Evolutionary conservation across 1,140 invertebrate species (phyloP).

Genomic region (Antheraea mylitta): DNA sequence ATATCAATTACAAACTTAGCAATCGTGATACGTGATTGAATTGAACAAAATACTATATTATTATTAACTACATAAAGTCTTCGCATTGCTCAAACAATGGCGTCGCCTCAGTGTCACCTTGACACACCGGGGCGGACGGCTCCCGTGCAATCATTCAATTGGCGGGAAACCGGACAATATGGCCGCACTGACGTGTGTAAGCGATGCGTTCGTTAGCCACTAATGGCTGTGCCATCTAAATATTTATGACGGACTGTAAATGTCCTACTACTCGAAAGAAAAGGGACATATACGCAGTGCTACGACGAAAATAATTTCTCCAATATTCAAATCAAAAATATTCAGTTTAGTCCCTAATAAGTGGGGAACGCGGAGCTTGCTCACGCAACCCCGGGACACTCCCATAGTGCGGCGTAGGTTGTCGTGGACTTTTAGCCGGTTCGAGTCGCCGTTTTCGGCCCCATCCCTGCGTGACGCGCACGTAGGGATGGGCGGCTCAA

Average conservation of each 20-base stretch:
- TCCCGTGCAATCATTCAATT: constrained; percentile 69
- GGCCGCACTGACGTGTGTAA: constrained; percentile 30
- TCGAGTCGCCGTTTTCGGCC: no score
- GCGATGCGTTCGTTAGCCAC: not conserved
- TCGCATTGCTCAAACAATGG: not conserved
- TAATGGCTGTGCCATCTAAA: not conserved
- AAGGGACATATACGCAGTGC: no score
- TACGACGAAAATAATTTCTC: no score
- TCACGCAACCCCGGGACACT: no score
- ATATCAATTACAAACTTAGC: not conserved
- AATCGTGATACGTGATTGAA: not conserved
- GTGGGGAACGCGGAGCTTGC: no score
- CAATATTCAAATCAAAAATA: no score
- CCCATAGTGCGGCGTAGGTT: no score
- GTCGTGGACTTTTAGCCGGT: no score
- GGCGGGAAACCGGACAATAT: constrained; percentile 56
- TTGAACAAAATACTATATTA: not conserved
- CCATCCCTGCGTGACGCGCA: no score
- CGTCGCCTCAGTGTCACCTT: constrained; percentile 44
- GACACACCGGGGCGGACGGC: constrained; percentile 38
- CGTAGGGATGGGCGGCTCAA: no score
- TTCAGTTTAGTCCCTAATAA: no score
- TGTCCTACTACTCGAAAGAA: no score
- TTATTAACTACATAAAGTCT: not conserved
- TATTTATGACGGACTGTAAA: not conserved